phyloP scores from a whole-genome alignment of 2,113 vertebrate species.

The Antechinus flavipes region DNA sequence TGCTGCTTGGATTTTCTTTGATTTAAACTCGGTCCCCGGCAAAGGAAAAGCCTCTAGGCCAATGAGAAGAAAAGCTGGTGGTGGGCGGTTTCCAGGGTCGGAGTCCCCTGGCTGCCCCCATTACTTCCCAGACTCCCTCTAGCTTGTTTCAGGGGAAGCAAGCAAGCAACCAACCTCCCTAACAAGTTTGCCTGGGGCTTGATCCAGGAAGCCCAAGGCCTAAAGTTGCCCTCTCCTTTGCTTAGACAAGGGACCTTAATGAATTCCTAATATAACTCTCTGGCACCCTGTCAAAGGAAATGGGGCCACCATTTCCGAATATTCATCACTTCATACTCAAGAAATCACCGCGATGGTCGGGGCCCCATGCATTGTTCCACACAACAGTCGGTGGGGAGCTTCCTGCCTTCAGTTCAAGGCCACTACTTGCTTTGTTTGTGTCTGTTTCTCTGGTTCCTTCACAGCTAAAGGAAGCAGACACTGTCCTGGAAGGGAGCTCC shows the following conservation, averaged over 20 bases:
- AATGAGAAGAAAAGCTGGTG: not conserved
- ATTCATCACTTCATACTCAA: not conserved
- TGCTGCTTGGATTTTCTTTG: not conserved
- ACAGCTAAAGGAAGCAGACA: not conserved
- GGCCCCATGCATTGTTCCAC: not conserved
- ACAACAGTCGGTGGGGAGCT: not conserved
- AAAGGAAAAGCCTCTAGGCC: not conserved
- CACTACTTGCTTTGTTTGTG: slow-evolving; percentile 6
- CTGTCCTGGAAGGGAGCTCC: not conserved
- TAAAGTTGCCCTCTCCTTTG: not conserved
- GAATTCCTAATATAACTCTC: not conserved
- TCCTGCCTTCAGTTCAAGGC: slow-evolving; percentile 9
- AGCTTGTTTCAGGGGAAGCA: not conserved
- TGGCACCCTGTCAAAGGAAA: not conserved
- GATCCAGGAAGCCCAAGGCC: not conserved
- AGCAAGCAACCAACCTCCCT: not conserved
- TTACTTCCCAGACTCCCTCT: not conserved
- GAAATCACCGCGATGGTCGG: not conserved
- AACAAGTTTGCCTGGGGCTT: not conserved
- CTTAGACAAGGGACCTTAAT: not conserved
- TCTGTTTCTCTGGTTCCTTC: not conserved
- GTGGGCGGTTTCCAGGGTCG: not conserved
- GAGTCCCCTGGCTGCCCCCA: not conserved
- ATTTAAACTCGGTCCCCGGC: not conserved
- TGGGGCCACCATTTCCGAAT: not conserved